Base-by-base conservation (phyloP, 2,888 invertebrate genomes). In the Lasioglossum pauxillum region DNA sequence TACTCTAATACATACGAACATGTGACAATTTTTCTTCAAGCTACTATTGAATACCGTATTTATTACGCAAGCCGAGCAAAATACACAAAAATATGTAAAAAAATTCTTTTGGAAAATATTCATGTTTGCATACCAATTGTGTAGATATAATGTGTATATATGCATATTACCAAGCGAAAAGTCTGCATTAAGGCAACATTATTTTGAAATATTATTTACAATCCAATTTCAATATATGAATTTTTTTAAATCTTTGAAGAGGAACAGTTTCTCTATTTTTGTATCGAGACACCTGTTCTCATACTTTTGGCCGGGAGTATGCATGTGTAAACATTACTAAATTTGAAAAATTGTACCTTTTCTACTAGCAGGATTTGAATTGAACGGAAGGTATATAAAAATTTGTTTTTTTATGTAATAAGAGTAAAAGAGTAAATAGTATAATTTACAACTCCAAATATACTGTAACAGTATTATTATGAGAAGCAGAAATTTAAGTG, bases 81-180 rank as follows among this genome's bases (percentile, higher is more conserved):
- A 12, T 72, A 46, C 31, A 31, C 19, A 16, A 75, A 49, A 72
- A 41, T 64, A 69, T 19, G 14, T 49, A 78, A 44, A 31, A 41
- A 49, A 27, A 57, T 44, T 64, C 46, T 19, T 23, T 64, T 75
- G 79, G 44, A 23, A 31, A 80, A 71, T 75, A 79, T 31, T 85
- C 44, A 75, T 57, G 57, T 53, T 12, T 74, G 46, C 49, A 74
- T 35, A 60, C 8, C 38, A 67, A 67, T 69, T 31, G 2, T 64
- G 31, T 69, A 23, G 10, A 69, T 5, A 38, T 23, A 69, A 19
- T 38, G 10, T 23, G 19, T 38, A 69, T 31, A 67, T 64, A 35
- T 64, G 64, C 31, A 19, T 64, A 35, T 35, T 64, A 31, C 64
- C 35, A 31, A 46, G 64, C 3, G 19, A 8, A 31, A 64, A 31